phyloP scores from a whole-genome alignment of 2,113 vertebrate genomes.

The Heloderma charlesbogerti region DNA sequence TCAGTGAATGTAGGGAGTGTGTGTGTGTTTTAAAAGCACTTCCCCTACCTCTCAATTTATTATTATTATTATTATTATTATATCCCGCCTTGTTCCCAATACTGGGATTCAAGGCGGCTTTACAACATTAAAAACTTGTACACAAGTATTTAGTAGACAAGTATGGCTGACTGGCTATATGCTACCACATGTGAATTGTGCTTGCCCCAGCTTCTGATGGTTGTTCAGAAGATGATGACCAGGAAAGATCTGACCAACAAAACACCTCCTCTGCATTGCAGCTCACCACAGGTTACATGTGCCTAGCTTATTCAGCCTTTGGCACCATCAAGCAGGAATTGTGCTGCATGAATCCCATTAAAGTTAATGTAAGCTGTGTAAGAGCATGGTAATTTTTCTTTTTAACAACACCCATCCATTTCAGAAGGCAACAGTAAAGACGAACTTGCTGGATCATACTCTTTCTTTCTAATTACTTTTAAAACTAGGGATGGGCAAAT shows the following conservation, averaged over 20 bases:
- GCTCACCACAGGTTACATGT: not conserved
- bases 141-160: not conserved
- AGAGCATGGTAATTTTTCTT: not conserved
- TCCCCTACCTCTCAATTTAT: not conserved
- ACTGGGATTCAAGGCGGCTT: no score
- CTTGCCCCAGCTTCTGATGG: not conserved
- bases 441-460: not conserved
- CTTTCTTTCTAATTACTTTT: not conserved
- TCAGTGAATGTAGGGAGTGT: not conserved
- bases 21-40: not conserved
- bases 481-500: not conserved
- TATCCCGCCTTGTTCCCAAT: no score
- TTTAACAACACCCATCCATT: not conserved
- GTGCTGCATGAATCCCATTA: not conserved
- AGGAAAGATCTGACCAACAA: not conserved
- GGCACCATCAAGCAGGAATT: not conserved
- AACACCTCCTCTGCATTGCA: not conserved
- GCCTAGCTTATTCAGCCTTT: not conserved
- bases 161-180: not conserved
- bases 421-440: not conserved
- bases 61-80: no score
- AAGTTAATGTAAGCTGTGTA: not conserved
- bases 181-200: not conserved
- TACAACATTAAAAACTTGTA: no score
- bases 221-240: not conserved